phyloP scores from a whole-genome alignment of 2,113 vertebrate species.

The Sapajus apella region DNA sequence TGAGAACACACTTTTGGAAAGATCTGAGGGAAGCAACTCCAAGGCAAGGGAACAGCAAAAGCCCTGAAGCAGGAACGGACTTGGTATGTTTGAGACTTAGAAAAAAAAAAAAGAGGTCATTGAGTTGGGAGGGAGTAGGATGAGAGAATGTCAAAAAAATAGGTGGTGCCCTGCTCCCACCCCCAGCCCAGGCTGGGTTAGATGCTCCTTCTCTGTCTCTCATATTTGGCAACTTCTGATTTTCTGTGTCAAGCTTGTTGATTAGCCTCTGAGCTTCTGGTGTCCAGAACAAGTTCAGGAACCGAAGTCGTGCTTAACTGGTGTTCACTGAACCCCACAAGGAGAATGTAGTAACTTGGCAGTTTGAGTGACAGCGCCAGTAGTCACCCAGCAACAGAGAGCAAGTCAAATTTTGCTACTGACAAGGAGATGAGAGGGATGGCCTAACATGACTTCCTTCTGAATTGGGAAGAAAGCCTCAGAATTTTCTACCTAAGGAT shows the following conservation, averaged over 20 bases:
- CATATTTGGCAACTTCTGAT: neutral
- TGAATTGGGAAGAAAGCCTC: too few relatives aligned
- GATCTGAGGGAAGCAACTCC: neutral
- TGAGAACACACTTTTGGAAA: neutral
- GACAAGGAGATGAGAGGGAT: accelerated
- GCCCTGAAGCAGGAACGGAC: accelerated
- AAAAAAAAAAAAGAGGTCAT: neutral
- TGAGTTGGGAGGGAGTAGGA: neutral
- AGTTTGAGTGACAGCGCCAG: neutral
- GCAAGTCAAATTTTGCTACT: neutral
- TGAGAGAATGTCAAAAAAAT: neutral
- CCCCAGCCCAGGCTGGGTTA: neutral
- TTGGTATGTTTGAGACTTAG: neutral
- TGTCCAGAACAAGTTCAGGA: neutral
- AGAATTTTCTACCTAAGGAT: neutral
- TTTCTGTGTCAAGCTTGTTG: neutral
- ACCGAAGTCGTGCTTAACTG: neutral
- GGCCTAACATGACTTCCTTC: neutral
- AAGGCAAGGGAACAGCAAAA: neutral
- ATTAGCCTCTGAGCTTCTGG: neutral
- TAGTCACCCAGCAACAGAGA: neutral
- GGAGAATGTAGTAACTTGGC: neutral
- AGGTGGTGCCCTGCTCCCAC: neutral
- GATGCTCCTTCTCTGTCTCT: neutral
- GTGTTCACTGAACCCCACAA: neutral